Conservation (phyloP, 2,888 invertebrate species). For the Plutella xylostella region DNA sequence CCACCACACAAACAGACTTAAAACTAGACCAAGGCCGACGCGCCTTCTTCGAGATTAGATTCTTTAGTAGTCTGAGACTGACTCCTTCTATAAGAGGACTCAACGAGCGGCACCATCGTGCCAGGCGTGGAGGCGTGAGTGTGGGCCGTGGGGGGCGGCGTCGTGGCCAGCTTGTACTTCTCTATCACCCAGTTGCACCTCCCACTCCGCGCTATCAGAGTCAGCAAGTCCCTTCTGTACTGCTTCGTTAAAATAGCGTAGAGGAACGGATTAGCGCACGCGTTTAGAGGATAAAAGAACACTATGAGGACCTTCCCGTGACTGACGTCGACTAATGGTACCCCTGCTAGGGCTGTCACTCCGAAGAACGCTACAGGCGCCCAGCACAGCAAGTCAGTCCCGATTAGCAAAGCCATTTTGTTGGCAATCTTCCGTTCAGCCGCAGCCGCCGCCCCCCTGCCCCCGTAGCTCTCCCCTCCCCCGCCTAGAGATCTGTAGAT, state of each 20-base stretch:
- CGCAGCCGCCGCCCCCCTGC: constrained; percentile 70
- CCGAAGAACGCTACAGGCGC: constrained; percentile 93
- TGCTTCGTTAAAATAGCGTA: constrained; percentile 92
- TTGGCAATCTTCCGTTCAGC: constrained; percentile 84
- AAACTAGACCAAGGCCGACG: constrained; percentile 26
- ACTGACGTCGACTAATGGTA: constrained; percentile 85
- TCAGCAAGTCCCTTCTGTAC: constrained; percentile 81
- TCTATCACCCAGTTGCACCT: constrained; percentile 50
- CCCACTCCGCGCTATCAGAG: constrained; percentile 74
- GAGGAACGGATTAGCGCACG: constrained; percentile 92
- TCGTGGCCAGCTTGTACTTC: constrained; percentile 48
- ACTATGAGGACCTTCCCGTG: constrained; percentile 85
- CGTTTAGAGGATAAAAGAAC: constrained; percentile 92
- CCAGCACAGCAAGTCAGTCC: constrained; percentile 87
- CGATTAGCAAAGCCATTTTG: constrained; percentile 90
- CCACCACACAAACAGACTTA: too few relatives aligned
- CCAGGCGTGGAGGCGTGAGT: constrained; percentile 52
- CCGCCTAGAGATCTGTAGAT: constrained; percentile 86
- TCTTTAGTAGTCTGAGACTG: constrained; percentile 35
- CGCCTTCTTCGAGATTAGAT: constrained; percentile 38
- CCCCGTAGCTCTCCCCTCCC: constrained; percentile 76
- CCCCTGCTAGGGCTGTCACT: constrained; percentile 85
- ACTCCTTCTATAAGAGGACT: constrained; percentile 34
- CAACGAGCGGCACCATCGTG: constrained; percentile 42
- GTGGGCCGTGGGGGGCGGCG: constrained; percentile 53